These are phyloP conservation scores for Triops cancriformis DNA, from an alignment of 1,140 invertebrate species.

Conservation along the genomic window DNA sequence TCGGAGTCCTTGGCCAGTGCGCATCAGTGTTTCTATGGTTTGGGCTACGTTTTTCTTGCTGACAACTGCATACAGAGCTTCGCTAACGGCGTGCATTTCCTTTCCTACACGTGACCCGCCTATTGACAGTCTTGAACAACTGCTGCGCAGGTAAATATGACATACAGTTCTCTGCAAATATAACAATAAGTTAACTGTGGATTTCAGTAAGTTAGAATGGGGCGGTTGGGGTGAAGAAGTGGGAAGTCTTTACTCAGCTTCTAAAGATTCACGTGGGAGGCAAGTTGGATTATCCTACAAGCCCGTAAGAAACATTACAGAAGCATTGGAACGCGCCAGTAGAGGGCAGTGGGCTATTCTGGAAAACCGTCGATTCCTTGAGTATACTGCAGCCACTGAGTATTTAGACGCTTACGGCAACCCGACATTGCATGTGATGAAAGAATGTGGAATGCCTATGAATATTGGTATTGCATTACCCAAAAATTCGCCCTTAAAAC, in stretches of 20 bases:
- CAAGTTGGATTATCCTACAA: background rate
- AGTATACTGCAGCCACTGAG: background rate
- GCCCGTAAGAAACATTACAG: background rate
- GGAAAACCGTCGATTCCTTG: background rate
- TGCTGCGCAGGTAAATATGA: conserved; percentile 23
- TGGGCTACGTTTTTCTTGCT: conserved; percentile 23
- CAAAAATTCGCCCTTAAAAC: background rate
- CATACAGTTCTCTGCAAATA: too few relatives aligned
- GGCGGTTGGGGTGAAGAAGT: background rate
- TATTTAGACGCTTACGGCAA: background rate
- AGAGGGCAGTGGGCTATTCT: background rate
- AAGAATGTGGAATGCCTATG: background rate
- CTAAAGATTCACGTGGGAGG: background rate
- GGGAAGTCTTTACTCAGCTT: background rate
- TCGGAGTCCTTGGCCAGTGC: conserved; percentile 19
- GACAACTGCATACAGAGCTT: conserved; percentile 17
- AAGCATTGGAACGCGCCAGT: background rate
- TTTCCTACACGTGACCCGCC: conserved; percentile 20
- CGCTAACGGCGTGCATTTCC: conserved; percentile 6
- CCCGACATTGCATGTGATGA: background rate
- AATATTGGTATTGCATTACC: background rate
- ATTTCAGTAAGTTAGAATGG: background rate
- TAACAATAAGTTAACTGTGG: background rate
- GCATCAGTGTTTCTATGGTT: conserved; percentile 13
- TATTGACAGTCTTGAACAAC: conserved; percentile 28